These are phyloP conservation scores for Drosophila paulistorum DNA, from an alignment of 1,140 invertebrate species.

Conservation along the genomic window DNA sequence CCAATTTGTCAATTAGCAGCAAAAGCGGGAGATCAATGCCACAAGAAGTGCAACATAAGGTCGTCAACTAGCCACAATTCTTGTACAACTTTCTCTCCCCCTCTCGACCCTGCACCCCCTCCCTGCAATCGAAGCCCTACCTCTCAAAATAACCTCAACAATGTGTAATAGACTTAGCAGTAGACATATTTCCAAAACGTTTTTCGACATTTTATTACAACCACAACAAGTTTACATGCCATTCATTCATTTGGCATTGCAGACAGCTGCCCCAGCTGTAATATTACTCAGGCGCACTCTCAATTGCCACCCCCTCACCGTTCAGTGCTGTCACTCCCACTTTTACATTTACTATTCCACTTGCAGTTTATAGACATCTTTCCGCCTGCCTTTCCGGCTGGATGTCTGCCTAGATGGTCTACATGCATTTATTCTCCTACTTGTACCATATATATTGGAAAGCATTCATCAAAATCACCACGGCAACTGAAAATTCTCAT, in stretches of 20 bases:
- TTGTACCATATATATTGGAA: conserved; percentile 22
- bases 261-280: conserved; percentile 51
- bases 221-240: conserved; percentile 65
- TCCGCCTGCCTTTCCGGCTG: background rate
- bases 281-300: conserved; percentile 42
- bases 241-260: conserved; percentile 38
- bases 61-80: background rate
- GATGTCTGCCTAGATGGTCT: background rate
- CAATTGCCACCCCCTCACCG: background rate
- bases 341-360: conserved; percentile 43
- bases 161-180: conserved; percentile 12
- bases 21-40: background rate
- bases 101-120: no score
- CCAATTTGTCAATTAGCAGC: background rate
- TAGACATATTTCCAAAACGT: conserved; percentile 23
- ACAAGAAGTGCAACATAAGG: background rate
- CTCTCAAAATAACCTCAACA: background rate
- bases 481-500: conserved; percentile 70
- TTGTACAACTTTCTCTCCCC: background rate
- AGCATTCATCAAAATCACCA: conserved; percentile 76
- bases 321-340: background rate
- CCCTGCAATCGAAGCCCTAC: conserved; percentile 15
- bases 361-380: conserved; percentile 44
- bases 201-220: conserved; percentile 57
- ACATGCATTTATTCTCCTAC: conserved; percentile 16